Evolutionary conservation across 2,113 vertebrate genomes (phyloP).

Genomic region (Otocyon megalotis): DNA sequence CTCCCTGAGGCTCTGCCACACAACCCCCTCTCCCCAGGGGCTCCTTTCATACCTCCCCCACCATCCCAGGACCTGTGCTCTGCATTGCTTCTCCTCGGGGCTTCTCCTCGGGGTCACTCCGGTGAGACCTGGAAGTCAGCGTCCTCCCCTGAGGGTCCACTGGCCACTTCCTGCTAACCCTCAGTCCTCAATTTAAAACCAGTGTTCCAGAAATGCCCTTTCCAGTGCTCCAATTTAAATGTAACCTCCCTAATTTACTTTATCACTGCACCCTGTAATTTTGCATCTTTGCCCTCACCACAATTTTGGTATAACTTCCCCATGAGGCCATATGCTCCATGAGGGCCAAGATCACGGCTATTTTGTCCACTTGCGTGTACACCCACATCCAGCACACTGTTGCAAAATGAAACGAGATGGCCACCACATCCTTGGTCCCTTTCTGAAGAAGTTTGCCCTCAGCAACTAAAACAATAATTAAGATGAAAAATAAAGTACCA

Average conservation of each 20-base stretch:
- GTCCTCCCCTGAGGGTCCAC: fast-evolving
- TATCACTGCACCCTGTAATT: neutral
- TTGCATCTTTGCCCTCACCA: neutral
- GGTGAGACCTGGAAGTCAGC: neutral
- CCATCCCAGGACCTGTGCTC: fast-evolving
- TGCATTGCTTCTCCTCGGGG: neutral
- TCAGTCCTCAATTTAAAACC: neutral
- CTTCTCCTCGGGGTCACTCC: neutral
- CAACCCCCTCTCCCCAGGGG: fast-evolving
- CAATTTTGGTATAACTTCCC: neutral
- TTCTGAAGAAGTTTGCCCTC: neutral
- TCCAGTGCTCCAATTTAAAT: neutral
- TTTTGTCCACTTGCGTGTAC: neutral
- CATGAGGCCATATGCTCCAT: fast-evolving
- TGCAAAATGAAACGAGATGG: neutral
- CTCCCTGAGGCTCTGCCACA: fast-evolving
- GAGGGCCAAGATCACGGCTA: neutral
- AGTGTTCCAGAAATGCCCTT: neutral
- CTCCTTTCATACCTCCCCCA: neutral
- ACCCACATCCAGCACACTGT: fast-evolving
- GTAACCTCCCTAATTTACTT: neutral
- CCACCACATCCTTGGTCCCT: too few species aligned
- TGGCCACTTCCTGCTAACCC: neutral
- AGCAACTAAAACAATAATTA: neutral
- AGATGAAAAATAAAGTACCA: neutral